phyloP scores from a whole-genome alignment of 2,888 invertebrate genomes.

The Anoplius nigerrimus region DNA sequence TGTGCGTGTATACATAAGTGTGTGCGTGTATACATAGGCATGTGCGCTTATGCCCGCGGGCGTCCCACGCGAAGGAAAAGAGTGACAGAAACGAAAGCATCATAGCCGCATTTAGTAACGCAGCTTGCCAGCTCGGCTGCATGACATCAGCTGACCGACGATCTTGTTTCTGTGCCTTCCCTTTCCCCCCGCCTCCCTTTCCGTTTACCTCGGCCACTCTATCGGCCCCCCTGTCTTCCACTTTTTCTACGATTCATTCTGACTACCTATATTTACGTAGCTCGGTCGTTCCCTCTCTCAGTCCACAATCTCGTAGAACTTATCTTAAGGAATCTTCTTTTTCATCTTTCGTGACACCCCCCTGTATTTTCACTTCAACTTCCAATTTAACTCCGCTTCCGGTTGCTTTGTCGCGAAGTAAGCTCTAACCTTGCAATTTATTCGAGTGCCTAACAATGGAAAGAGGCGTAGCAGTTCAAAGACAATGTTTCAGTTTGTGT shows the following conservation, averaged over 20 bases:
- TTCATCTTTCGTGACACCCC: too few relatives aligned
- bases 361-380: too few relatives aligned
- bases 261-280: too few relatives aligned
- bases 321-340: too few relatives aligned
- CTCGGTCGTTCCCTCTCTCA: too few relatives aligned
- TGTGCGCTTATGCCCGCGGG: background rate
- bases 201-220: background rate
- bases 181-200: conserved; percentile 10
- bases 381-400: too few relatives aligned
- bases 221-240: background rate
- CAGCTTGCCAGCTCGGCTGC: conserved; percentile 43
- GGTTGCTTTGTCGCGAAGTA: too few relatives aligned
- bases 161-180: conserved; percentile 34
- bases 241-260: background rate
- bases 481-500: too few relatives aligned
- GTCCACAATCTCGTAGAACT: too few relatives aligned
- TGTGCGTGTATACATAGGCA: background rate
- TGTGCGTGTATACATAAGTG: background rate
- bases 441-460: too few relatives aligned
- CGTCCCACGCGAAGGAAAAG: conserved; percentile 11
- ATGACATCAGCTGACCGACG: conserved; percentile 54
- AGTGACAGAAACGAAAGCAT: conserved; percentile 19
- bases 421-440: too few relatives aligned
- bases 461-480: too few relatives aligned
- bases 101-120: conserved; percentile 57